Evolutionary conservation across 2,888 invertebrate species (phyloP), one percentile per base, ranked within the genome.

Genomic region (Galerucella calmariensis): DNA sequence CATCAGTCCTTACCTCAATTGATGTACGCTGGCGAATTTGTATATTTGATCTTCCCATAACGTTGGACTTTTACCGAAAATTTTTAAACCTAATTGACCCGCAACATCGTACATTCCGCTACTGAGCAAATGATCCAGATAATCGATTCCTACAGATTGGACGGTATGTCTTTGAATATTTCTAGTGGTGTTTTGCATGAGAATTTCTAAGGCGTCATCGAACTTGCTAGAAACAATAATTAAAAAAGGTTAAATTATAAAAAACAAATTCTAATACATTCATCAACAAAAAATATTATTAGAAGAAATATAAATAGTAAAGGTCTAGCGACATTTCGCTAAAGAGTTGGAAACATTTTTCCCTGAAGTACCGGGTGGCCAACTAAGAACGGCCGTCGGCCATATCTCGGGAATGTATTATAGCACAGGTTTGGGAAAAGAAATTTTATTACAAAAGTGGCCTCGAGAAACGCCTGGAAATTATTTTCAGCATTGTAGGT

Each of bases 21-120:
- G 95, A 79, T 95, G 93, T 11, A 94, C 92, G 81, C 92, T 91
- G 11, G 94, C 94, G 88, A 98, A 98, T 88, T 97, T 96, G 76
- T 94, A 93, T 58, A 97, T 93, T 87, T 97, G 95, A 79, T 94
- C 94, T 86, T 98, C 97, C 98, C 98, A 98, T 63, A 95, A 88
- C 44, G 91, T 89, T 88, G 94, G 95, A 85, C 95, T 94, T 81
- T 92, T 92, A 73, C 94, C 95, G 80, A 96, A 92, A 81, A 97
- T 94, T 81, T 94, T 92, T 41, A 94, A 90, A 84, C 97, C 97
- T 8, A 97, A 89, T 82, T 93, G 92, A 2, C 96, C 97, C 2
- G 98, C 98, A 77, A 93, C 92, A 68, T 95, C 94, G 82, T 91
- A 97, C 80, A 93, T 89, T 72, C 91, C 90, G 69, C 90, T 89